phyloP scores from a whole-genome alignment of 2,113 vertebrate species.

The Ictalurus punctatus region DNA sequence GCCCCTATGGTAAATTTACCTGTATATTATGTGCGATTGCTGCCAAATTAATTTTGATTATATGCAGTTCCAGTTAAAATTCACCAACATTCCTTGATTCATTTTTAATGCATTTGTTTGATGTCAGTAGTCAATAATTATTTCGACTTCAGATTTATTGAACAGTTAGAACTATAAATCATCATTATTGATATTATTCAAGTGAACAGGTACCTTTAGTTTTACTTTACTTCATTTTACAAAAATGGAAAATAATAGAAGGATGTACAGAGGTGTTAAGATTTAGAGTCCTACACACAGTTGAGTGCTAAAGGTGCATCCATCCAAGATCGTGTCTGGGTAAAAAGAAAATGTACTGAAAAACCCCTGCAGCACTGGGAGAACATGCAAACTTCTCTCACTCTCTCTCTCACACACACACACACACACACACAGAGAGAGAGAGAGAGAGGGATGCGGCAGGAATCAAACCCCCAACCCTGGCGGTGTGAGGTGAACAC shows the following conservation, averaged over 20 bases:
- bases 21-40: background rate
- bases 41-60: background rate
- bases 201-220: background rate
- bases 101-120: background rate
- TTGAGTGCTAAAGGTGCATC: no score
- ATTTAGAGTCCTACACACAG: background rate
- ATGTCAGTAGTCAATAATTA: background rate
- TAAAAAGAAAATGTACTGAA: no score
- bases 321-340: no score
- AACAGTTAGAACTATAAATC: background rate
- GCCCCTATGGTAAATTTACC: no score
- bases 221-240: background rate
- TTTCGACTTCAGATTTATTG: background rate
- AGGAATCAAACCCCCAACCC: no score
- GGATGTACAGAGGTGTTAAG: background rate
- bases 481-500: no score
- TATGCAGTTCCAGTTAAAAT: background rate
- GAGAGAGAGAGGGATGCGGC: no score
- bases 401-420: no score
- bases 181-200: background rate
- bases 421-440: no score
- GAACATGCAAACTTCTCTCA: no score
- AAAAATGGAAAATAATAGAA: background rate
- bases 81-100: background rate
- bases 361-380: no score